phyloP scores from a whole-genome alignment of 2,113 vertebrate species.

The Forbesichthys papilliferus region DNA sequence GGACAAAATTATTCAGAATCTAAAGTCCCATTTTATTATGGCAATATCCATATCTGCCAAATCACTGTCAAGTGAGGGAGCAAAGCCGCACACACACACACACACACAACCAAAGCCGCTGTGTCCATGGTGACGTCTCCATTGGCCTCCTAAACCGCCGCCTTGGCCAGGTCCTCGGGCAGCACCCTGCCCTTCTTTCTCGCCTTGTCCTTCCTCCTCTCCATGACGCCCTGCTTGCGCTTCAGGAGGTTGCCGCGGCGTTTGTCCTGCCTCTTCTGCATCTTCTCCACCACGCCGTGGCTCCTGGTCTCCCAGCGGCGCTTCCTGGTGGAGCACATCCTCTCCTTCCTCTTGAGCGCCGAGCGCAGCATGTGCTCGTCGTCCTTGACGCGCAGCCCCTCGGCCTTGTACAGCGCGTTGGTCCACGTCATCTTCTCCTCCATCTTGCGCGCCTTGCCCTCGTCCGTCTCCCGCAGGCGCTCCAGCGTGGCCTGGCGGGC shows the following conservation, averaged over 20 bases:
- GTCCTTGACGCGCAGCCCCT: conserved; percentile 89
- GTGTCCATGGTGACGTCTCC: not conserved
- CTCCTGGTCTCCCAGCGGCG: conserved; percentile 81
- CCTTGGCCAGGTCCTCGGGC: conserved; percentile 87
- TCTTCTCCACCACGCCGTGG: conserved; percentile 79
- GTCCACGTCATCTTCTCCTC: conserved; percentile 91
- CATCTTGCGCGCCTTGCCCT: conserved; percentile 78
- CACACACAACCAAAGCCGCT: not conserved
- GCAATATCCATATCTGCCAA: too few species aligned
- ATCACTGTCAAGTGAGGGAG: too few species aligned
- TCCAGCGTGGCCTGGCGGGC: conserved; percentile 82
- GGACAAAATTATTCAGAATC: too few species aligned
- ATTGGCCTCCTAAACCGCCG: conserved; percentile 33
- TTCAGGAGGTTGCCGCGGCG: conserved; percentile 84
- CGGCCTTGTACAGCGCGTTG: conserved; percentile 87
- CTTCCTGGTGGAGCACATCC: conserved; percentile 70
- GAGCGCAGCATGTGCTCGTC: conserved; percentile 81
- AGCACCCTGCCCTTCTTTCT: conserved; percentile 87
- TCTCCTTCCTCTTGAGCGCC: conserved; percentile 89
- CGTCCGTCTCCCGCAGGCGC: conserved; percentile 80
- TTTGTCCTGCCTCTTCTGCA: conserved; percentile 88
- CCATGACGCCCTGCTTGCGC: conserved; percentile 73
- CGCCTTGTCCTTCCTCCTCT: conserved; percentile 83
- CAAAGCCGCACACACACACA: too few species aligned
- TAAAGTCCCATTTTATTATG: too few species aligned